phyloP scores from a whole-genome alignment of 2,113 vertebrate genomes.

The Pomatorhinus ruficollis region DNA sequence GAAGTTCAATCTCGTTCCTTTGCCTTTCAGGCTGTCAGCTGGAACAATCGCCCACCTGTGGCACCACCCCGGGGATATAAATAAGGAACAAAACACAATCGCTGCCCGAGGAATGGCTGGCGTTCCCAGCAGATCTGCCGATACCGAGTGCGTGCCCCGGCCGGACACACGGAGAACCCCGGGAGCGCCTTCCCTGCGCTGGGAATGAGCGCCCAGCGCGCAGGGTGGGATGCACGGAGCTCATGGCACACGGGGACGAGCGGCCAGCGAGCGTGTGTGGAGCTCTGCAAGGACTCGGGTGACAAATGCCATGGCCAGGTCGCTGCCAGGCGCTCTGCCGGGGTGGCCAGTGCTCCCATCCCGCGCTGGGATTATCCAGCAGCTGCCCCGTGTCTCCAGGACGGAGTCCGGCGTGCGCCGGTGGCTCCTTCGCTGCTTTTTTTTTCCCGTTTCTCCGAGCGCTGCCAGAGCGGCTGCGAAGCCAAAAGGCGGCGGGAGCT shows the following conservation, averaged over 20 bases:
- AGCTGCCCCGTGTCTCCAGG: neutral
- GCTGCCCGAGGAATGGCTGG: neutral
- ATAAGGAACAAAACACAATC: slow-evolving; percentile 25
- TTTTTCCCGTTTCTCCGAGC: neutral
- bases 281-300: neutral
- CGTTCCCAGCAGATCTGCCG: neutral
- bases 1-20: slow-evolving; percentile 39
- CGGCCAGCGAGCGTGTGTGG: accelerated
- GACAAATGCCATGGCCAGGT: accelerated
- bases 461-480: neutral
- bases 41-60: slow-evolving; percentile 67
- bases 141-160: accelerated
- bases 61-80: slow-evolving; percentile 36
- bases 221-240: accelerated
- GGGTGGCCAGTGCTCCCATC: accelerated
- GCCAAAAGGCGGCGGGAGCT: neutral
- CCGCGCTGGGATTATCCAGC: accelerated
- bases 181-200: neutral
- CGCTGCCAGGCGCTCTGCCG: neutral
- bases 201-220: accelerated
- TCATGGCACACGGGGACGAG: accelerated
- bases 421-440: neutral
- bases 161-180: neutral
- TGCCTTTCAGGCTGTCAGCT: slow-evolving; percentile 9
- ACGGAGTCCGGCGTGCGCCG: neutral